Evolutionary conservation across 2,888 invertebrate species (phyloP).

Genomic region (Pseudococcus jackbeardsleyi): DNA sequence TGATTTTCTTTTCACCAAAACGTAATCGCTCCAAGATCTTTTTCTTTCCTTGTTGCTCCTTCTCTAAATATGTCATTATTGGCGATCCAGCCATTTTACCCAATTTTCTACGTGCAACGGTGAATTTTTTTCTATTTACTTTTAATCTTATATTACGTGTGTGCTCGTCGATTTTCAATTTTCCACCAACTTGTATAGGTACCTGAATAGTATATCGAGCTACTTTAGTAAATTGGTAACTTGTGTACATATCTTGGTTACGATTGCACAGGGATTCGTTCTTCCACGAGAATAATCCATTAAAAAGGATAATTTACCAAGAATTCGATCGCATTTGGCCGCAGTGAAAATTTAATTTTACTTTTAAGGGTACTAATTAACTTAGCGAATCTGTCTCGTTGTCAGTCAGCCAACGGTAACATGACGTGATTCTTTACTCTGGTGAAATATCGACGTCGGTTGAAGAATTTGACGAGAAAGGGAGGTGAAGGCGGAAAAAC

Average conservation of each 20-base stretch:
- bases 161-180: neutral
- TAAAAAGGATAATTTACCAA: neutral
- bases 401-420: neutral
- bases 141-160: neutral
- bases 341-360: neutral
- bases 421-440: neutral
- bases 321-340: neutral
- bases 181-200: neutral
- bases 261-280: neutral
- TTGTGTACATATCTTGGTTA: neutral
- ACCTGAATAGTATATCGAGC: neutral
- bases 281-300: neutral
- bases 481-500: no score
- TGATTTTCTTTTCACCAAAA: neutral
- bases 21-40: neutral
- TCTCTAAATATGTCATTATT: neutral
- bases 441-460: neutral
- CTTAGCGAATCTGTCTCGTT: constrained; percentile 2
- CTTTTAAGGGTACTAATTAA: neutral
- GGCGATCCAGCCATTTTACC: neutral
- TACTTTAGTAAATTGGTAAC: constrained; percentile 18
- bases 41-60: neutral
- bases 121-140: neutral
- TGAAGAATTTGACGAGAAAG: no score
- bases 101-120: neutral